Conservation (phyloP, 1,140 invertebrate species). For the Asobara japonica region DNA sequence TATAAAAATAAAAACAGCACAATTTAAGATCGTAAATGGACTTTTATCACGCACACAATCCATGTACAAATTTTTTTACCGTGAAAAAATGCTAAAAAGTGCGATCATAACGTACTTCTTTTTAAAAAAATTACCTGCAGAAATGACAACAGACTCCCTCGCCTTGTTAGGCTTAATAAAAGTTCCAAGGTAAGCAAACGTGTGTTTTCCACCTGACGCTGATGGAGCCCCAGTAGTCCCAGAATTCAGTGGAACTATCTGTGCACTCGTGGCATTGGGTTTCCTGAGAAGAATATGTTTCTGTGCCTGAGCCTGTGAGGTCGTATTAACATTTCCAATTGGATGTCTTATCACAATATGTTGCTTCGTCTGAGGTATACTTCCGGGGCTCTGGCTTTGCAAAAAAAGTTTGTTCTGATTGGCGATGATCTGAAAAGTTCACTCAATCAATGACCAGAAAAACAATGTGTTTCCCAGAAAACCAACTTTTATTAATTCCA, state of each 20-base stretch:
- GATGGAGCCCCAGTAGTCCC: background rate
- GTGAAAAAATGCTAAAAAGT: background rate
- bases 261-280: conserved; percentile 57
- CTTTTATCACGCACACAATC: too few species aligned
- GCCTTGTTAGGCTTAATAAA: conserved; percentile 60
- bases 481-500: too few species aligned
- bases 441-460: background rate
- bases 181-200: conserved; percentile 62
- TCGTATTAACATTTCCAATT: conserved; percentile 49
- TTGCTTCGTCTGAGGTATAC: conserved; percentile 53
- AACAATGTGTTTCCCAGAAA: too few species aligned
- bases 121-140: conserved; percentile 60
- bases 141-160: conserved; percentile 57
- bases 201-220: conserved; percentile 50
- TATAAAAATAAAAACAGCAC: too few species aligned
- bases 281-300: conserved; percentile 62
- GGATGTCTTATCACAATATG: conserved; percentile 60
- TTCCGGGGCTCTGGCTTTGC: conserved; percentile 55
- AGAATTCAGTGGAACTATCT: conserved; percentile 57
- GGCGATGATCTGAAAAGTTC: conserved; percentile 51
- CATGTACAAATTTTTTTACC: too few species aligned
- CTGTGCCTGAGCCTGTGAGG: conserved; percentile 47
- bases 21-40: too few species aligned
- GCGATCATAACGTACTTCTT: conserved; percentile 2
- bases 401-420: conserved; percentile 59